A percentile compares a stretch with the other conserved stretches of the same genome.
phyloP scores from a whole-genome alignment of 2,888 invertebrate genomes.

The Podabrus alpinus region DNA sequence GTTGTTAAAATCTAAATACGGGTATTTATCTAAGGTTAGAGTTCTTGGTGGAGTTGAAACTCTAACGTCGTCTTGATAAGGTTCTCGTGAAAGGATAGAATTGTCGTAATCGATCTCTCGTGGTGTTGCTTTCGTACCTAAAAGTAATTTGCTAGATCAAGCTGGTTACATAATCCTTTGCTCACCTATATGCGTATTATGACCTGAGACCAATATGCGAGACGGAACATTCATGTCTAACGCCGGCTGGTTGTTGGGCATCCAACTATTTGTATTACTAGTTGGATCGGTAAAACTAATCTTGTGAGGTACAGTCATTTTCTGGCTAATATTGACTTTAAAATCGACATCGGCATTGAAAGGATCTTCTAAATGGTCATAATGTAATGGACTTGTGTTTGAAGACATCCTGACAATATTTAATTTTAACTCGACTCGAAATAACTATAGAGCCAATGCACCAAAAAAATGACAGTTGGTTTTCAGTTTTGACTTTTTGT shows the following conservation, averaged over 20 bases:
- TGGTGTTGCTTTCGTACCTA: constrained; percentile 83
- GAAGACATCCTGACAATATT: constrained; percentile 59
- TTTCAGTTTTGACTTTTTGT: neutral
- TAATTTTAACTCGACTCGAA: neutral
- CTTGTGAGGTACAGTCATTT: constrained; percentile 81
- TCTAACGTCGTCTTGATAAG: constrained; percentile 71
- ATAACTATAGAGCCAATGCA: neutral
- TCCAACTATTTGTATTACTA: constrained; percentile 71
- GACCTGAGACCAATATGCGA: constrained; percentile 86
- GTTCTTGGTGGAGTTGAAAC: constrained; percentile 89
- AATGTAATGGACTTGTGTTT: constrained; percentile 65
- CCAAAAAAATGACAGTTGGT: neutral
- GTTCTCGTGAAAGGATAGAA: constrained; percentile 72
- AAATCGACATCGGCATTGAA: constrained; percentile 63
- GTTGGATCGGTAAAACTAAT: constrained; percentile 73
- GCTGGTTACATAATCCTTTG: neutral
- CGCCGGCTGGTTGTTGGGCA: constrained; percentile 66
- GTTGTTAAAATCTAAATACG: constrained; percentile 69
- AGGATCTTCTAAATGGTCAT: constrained; percentile 69
- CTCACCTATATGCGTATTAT: constrained; percentile 68
- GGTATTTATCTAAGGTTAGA: constrained; percentile 83
- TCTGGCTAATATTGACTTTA: constrained; percentile 77
- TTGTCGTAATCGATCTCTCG: constrained; percentile 85
- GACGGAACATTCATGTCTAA: constrained; percentile 94
- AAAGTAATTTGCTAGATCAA: neutral